Base-by-base conservation (phyloP, 1,140 invertebrate genomes). In the Scaptomyza graminum region DNA sequence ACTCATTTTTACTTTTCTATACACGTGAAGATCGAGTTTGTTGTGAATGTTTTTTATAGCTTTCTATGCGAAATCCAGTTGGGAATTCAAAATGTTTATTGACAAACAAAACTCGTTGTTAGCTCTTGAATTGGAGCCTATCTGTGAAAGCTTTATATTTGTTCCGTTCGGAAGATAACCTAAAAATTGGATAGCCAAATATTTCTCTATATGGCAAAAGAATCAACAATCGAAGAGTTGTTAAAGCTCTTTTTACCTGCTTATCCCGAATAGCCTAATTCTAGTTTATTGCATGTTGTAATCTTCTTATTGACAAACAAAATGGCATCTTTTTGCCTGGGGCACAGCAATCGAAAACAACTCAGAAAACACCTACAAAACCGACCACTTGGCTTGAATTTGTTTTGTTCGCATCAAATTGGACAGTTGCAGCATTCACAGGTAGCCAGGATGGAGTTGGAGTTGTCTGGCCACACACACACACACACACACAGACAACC, bases 351-450 rank as follows among this genome's bases (percentile, higher is more conserved):
- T 81, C 57, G 43, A 55, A 64, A 47, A 22, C 18, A 3, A 18
- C 18, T 18, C 1, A 22, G 4, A 22, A 22, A 22, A 1, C 18
- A 2, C 18, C 18, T 22, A 22, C 18, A 22, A 47, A 47, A 13
- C 13, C 55, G 44, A 12, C 15, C 46, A 34, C 59, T 37, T 62
- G 57, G 18, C 59, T 13, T 71, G 65, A 80, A 76, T 81, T 80
- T 76, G 78, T 80, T 80, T 80, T 81, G 78, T 80, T 73, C 73
- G 73, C 61, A 61, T 80, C 78, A 82, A 82, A 82, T 81, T 81
- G 78, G 76, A 81, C 78, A 81, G 70, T 65, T 56, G 65, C 37
- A 12, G 37, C 37, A 11, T 56, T 49, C 70, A 73, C 18, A 22
- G 18, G 2, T 22, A 31, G 28, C 28, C 28, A 5, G 28, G 56